These are phyloP conservation scores for Apocrypta bakeri DNA, from an alignment of 1,140 invertebrate species.

Conservation along the genomic window DNA sequence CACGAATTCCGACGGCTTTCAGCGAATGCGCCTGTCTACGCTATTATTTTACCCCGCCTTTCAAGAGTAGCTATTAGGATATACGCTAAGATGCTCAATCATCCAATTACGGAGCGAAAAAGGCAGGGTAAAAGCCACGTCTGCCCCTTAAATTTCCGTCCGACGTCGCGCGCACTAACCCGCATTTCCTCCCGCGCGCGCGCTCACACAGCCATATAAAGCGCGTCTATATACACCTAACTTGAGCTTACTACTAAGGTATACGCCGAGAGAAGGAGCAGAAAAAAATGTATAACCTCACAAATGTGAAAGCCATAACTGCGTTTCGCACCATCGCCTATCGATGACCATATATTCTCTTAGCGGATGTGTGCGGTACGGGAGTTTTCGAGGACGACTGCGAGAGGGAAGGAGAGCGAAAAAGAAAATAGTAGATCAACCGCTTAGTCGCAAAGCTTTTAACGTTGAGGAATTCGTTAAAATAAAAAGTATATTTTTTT, in stretches of 20 bases:
- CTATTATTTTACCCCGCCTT: neutral
- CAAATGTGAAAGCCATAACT: slow-evolving; percentile 13
- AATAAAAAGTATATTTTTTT: no score
- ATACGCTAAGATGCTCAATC: slow-evolving; percentile 7
- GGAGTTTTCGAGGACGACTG: no score
- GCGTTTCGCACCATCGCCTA: neutral
- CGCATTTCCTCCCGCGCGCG: neutral
- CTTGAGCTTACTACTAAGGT: neutral
- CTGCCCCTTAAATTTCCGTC: slow-evolving; percentile 21
- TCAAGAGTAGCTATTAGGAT: neutral
- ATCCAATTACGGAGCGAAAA: slow-evolving; percentile 25
- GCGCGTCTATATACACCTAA: neutral
- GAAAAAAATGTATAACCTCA: neutral
- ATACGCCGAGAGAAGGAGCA: neutral
- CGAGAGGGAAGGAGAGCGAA: no score
- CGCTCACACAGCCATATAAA: neutral
- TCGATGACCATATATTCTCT: neutral
- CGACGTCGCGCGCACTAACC: neutral
- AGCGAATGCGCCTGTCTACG: neutral
- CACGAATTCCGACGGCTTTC: no score
- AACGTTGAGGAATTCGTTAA: no score
- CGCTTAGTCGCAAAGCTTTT: no score
- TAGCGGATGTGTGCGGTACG: neutral
- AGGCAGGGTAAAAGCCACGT: slow-evolving; percentile 5
- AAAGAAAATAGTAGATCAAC: no score